Conservation (phyloP, 2,797 vertebrate species). For the Enteromius thamalakanensis region DNA sequence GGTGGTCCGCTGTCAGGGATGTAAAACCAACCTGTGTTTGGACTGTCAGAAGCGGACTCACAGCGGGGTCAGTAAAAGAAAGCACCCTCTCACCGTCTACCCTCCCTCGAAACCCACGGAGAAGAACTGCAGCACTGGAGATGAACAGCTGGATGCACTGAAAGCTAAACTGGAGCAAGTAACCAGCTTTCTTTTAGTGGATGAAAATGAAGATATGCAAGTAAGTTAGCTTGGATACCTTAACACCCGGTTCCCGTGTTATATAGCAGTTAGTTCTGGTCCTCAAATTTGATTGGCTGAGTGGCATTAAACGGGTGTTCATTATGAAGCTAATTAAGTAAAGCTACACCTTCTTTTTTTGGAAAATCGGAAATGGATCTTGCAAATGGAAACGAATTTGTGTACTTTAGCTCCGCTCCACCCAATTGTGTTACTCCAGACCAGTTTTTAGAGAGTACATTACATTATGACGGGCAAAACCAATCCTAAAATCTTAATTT, state of each 20-base stretch:
- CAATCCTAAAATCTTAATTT: background rate
- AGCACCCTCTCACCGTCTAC: constrained; percentile 87
- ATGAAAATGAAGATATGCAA: constrained; percentile 96
- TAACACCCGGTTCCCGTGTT: constrained; percentile 8
- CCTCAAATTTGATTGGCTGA: background rate
- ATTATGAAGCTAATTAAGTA: background rate
- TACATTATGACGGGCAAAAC: background rate
- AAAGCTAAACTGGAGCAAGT: constrained; percentile 89
- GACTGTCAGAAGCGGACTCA: constrained; percentile 98
- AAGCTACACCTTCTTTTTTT: background rate
- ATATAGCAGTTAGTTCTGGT: background rate
- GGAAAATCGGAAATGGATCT: background rate
- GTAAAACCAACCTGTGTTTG: constrained; percentile 92
- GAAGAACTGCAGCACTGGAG: constrained; percentile 68
- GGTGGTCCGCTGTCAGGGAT: constrained; percentile 91
- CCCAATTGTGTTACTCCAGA: background rate
- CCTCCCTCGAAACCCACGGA: constrained; percentile 80
- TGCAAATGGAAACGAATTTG: background rate
- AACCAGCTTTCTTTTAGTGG: constrained; percentile 92
- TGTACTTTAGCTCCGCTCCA: background rate
- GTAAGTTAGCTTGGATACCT: constrained; percentile 65
- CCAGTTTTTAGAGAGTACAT: background rate
- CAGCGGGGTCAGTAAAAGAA: constrained; percentile 89
- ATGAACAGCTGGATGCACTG: constrained; percentile 80
- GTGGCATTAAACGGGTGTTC: background rate